Evolutionary conservation across 1,140 invertebrate genomes (phyloP), one percentile per base, ranked within the genome.

Genomic region (Zaprionus kolodkinae): DNA sequence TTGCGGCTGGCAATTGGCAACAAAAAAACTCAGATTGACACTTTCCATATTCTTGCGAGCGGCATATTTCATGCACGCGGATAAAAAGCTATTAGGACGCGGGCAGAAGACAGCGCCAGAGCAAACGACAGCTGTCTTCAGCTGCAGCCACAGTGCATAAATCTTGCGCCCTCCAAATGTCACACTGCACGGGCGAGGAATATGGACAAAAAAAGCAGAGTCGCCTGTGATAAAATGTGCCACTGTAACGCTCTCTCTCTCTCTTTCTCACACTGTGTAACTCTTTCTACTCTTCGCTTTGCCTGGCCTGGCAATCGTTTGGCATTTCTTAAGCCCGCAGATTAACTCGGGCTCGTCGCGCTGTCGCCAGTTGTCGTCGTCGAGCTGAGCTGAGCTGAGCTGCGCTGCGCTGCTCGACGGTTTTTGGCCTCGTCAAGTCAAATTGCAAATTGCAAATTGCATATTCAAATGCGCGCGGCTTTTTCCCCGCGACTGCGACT

Each of bases 391-490:
- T 30, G 27, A 30, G 27, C 27, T 30, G 27, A 1, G 27, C 27
- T 30, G 27, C 27, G 1, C 27, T 0, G 2, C 21, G 21, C 21
- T 21, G 21, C 21, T 21, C 21, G 60, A 69, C 54, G 73, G 68
- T 81, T 86, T 85, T 79, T 79, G 83, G 73, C 70, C 76, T 88
- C 80, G 79, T 72, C 83, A 87, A 88, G 84, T 87, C 84, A 87
- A 87, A 87, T 87, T 87, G 84, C 84, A 87, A 87, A 87, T 87
- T 87, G 84, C 84, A 87, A 87, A 87, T 87, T 87, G 84, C 84
- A 87, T 87, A 87, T 87, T 87, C 84, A 87, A 87, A 87, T 87
- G 84, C 84, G 84, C 68, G 77, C 77, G 77, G 84, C 84, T 88
- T 87, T 87, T 87, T 88, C 74, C 78, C 78, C 77, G 84, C 84